Percentiles rank a stretch among this genome's conserved stretches.
phyloP scores from a whole-genome alignment of 1,140 invertebrate species.

The Leguminivora glycinivorella region DNA sequence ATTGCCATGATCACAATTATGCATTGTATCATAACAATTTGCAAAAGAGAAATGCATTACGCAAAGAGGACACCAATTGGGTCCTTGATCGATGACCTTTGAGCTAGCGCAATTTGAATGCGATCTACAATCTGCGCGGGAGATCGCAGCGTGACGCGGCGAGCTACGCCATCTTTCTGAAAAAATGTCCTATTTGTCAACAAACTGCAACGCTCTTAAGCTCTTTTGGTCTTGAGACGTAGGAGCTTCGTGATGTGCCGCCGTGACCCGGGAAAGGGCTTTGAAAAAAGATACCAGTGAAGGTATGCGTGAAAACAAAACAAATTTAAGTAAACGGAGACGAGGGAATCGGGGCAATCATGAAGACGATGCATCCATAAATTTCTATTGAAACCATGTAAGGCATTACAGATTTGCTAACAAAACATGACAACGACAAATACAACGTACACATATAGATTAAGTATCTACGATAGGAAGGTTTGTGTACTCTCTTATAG shows the following conservation, averaged over 20 bases:
- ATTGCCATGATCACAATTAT: not conserved
- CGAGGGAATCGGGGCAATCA: not conserved
- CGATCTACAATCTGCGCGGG: slow-evolving; percentile 23
- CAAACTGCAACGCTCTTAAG: not conserved
- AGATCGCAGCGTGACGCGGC: slow-evolving; percentile 21
- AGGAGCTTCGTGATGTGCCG: not conserved
- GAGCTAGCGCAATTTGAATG: slow-evolving; percentile 24
- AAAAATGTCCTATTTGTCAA: not conserved
- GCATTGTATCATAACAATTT: not conserved
- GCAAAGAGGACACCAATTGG: slow-evolving; percentile 8
- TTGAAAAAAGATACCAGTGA: slow-evolving; percentile 18
- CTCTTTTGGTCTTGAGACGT: not conserved
- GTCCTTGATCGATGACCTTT: slow-evolving; percentile 26
- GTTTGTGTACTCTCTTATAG: not conserved
- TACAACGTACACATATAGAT: slow-evolving; percentile 11
- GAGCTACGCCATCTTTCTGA: not conserved
- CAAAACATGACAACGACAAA: not conserved
- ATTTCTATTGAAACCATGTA: no score
- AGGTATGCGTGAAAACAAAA: slow-evolving; percentile 5
- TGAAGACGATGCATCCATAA: no score
- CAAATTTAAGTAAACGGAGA: not conserved
- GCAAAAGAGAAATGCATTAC: slow-evolving; percentile 16
- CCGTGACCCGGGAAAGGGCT: slow-evolving; percentile 26
- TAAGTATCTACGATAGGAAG: slow-evolving; percentile 8
- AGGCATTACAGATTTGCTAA: not conserved